Evolutionary conservation across 2,113 vertebrate species (phyloP).

Genomic region (Willisornis vidua): DNA sequence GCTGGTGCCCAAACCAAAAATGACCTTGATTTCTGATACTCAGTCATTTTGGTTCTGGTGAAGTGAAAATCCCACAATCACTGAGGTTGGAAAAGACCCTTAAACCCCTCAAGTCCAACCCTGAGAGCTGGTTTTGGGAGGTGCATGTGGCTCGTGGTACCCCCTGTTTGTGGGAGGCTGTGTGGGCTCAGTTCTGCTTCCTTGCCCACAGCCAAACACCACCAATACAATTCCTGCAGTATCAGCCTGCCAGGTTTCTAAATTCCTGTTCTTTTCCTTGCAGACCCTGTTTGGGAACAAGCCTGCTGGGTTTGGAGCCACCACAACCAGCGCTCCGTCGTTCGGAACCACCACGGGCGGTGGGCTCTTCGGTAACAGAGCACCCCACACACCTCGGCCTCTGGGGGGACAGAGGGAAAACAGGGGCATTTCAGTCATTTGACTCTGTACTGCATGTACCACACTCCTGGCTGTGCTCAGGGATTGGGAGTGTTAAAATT

Average conservation of each 20-base stretch:
- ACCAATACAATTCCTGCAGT: rapidly evolving
- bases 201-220: neutral
- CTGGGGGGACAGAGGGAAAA: slow-evolving; percentile 67
- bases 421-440: neutral
- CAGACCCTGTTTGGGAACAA: slow-evolving; percentile 94
- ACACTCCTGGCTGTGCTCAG: neutral
- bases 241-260: neutral
- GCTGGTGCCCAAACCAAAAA: neutral
- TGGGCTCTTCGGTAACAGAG: slow-evolving; percentile 90
- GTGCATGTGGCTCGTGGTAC: neutral
- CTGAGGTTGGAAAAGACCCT: neutral
- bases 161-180: neutral
- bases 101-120: neutral
- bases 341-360: slow-evolving; percentile 86
- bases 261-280: slow-evolving; percentile 12
- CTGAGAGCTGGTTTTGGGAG: neutral
- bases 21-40: neutral
- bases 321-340: slow-evolving; percentile 91
- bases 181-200: neutral
- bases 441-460: slow-evolving; percentile 39
- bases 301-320: slow-evolving; percentile 88
- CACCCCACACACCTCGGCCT: slow-evolving; percentile 78
- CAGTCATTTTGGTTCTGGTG: neutral
- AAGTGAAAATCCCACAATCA: neutral
- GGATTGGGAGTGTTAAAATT: neutral